Conservation (phyloP, 2,888 invertebrate genomes). For the Calameuta pallipes region DNA sequence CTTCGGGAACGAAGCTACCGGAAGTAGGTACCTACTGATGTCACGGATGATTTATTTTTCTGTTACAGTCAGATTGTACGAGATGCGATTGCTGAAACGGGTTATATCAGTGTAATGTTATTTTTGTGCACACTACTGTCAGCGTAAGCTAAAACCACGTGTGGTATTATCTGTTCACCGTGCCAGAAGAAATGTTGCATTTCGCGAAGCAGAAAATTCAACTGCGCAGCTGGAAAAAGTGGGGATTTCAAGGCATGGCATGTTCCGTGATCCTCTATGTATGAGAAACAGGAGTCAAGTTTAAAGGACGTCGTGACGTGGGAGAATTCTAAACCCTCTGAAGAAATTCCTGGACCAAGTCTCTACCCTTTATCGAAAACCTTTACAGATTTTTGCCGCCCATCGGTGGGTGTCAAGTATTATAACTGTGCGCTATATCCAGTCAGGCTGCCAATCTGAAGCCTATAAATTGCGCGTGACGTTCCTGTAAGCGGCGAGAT, state of each 20-base stretch:
- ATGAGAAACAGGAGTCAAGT: neutral
- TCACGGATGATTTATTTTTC: neutral
- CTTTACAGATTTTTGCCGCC: conserved; percentile 32
- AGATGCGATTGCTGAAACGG: neutral
- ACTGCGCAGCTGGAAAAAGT: neutral
- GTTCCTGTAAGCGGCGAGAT: neutral
- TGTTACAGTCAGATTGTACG: neutral
- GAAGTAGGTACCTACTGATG: neutral
- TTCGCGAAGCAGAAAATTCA: neutral
- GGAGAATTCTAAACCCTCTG: conserved; percentile 24
- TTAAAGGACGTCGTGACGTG: conserved; percentile 11
- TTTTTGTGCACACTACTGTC: neutral
- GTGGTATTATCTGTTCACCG: neutral
- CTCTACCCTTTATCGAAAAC: conserved; percentile 34
- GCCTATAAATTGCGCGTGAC: neutral
- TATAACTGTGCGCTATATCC: neutral
- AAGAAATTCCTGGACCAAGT: conserved; percentile 33
- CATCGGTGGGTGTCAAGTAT: conserved; percentile 22
- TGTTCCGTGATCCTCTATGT: neutral
- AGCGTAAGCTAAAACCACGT: neutral
- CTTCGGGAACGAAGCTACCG: neutral
- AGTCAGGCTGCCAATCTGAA: neutral
- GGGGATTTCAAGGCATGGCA: neutral
- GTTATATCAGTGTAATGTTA: neutral
- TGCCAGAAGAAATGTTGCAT: neutral